Conservation (phyloP, 2,113 vertebrate genomes). For the Callaeas wilsoni region DNA sequence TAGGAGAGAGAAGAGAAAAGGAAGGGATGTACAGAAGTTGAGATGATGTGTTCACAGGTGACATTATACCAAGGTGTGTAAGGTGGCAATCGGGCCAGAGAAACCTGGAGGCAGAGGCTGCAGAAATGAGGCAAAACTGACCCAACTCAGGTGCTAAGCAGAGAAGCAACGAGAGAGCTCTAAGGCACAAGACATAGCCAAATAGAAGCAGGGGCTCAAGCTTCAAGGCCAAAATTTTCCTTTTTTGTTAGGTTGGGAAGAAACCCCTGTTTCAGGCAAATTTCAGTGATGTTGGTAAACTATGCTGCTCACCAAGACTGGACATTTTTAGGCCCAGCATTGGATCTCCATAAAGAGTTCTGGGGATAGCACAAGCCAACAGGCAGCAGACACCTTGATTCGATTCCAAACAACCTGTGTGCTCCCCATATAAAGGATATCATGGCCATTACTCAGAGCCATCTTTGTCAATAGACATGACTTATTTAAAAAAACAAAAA, state of each 20-base stretch:
- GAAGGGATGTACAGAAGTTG: background rate
- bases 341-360: background rate
- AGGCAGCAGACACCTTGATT: background rate
- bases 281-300: background rate
- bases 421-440: background rate
- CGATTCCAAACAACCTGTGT: background rate
- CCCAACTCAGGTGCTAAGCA: background rate
- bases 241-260: background rate
- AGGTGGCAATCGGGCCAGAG: background rate
- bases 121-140: background rate
- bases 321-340: fast-evolving
- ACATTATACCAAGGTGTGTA: background rate
- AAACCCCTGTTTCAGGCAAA: background rate
- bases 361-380: background rate
- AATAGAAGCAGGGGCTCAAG: fast-evolving
- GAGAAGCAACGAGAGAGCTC: background rate
- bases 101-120: background rate
- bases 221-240: background rate
- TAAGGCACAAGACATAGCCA: background rate
- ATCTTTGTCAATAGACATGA: background rate
- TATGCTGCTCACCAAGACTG: background rate
- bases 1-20: background rate
- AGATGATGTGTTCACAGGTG: fast-evolving
- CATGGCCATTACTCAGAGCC: background rate
- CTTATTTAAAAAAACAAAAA: background rate